Conservation (phyloP, 1,140 invertebrate species). For the Cotesia chilonis region DNA sequence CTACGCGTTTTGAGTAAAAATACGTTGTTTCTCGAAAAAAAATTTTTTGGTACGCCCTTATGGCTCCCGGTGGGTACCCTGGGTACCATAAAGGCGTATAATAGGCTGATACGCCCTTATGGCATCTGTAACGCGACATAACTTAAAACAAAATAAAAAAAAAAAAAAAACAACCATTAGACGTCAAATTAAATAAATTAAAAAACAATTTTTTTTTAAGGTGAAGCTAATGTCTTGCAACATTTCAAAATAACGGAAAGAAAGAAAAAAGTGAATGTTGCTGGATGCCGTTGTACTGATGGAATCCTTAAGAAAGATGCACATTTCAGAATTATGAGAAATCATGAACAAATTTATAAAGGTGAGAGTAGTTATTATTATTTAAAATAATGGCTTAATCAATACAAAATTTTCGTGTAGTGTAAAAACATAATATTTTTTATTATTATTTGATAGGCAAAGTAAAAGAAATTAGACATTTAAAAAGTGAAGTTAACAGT, state of each 20-base stretch:
- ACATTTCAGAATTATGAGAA: constrained; percentile 76
- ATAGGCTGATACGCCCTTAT: too few relatives aligned
- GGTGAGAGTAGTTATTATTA: constrained; percentile 66
- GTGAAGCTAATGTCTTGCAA: constrained; percentile 87
- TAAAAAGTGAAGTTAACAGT: constrained; percentile 86
- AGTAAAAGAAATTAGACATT: constrained; percentile 83
- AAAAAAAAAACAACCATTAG: background rate
- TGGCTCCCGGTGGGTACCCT: background rate
- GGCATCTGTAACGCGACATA: too few relatives aligned
- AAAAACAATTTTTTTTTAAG: constrained; percentile 59
- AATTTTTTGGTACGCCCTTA: background rate
- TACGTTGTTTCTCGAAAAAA: constrained; percentile 12
- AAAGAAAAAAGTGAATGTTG: constrained; percentile 84
- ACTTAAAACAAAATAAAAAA: background rate
- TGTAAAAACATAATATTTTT: too few relatives aligned
- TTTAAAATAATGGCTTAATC: constrained; percentile 2
- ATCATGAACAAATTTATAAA: constrained; percentile 75
- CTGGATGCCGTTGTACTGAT: constrained; percentile 86
- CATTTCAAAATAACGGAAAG: constrained; percentile 85
- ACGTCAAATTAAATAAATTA: background rate
- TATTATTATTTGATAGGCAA: constrained; percentile 66
- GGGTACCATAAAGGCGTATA: too few relatives aligned
- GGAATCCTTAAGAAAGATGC: constrained; percentile 78
- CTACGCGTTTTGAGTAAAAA: too few relatives aligned
- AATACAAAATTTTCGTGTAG: background rate